These are phyloP conservation scores for Donacobius atricapilla DNA, from an alignment of 2,113 vertebrate species.

Conservation along the genomic window DNA sequence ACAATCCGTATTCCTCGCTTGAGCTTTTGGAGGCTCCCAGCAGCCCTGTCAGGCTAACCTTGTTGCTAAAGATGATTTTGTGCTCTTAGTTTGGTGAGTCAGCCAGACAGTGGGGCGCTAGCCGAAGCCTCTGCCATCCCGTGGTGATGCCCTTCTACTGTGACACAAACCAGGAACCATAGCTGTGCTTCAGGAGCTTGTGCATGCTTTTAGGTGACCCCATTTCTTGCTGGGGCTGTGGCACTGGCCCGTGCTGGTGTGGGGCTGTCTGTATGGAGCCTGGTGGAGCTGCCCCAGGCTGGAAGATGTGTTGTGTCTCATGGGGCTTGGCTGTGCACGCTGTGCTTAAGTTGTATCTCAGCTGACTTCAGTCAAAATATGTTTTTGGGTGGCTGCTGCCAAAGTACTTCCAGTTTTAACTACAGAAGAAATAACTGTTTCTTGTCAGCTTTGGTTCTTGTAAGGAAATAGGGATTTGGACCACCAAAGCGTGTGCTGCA, in stretches of 20 bases:
- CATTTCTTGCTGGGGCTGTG: background rate
- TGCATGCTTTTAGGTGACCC: background rate
- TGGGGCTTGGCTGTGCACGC: background rate
- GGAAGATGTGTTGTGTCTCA: background rate
- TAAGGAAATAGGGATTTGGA: background rate
- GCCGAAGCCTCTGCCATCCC: rapidly evolving
- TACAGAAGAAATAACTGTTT: background rate
- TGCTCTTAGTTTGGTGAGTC: background rate
- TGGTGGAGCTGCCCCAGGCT: background rate
- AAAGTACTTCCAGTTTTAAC: background rate
- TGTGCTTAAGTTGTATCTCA: background rate
- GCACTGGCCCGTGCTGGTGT: rapidly evolving
- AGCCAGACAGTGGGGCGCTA: rapidly evolving
- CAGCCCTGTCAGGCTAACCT: slow-evolving; percentile 13
- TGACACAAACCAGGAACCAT: rapidly evolving
- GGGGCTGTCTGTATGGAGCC: background rate
- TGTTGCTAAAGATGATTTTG: background rate
- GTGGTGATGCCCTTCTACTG: background rate
- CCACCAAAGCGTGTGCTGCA: background rate
- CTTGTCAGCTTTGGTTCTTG: background rate
- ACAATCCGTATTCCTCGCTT: background rate
- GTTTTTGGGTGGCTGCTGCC: background rate
- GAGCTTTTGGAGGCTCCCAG: slow-evolving; percentile 27
- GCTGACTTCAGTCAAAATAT: background rate
- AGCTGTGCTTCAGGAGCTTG: background rate